Evolutionary conservation across 2,888 invertebrate genomes (phyloP), one percentile per base, ranked within the genome.

Genomic region (Tetheella fluctuosa): DNA sequence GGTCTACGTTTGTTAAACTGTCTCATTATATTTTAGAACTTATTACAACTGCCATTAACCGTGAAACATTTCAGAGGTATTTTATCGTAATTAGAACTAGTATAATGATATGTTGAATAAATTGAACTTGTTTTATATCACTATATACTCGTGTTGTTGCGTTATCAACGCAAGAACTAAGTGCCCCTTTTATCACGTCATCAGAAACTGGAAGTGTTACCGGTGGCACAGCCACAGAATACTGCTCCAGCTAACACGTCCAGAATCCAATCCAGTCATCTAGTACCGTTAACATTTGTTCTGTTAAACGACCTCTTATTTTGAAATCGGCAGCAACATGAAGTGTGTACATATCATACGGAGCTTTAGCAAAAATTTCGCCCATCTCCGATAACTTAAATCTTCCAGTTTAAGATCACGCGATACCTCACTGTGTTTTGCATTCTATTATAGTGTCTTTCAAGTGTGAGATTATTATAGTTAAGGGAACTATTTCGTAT

Each of bases 391-490:
- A 48, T 48, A 48, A 20, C 20, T 10, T 17, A 17, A 17, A 0
- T 20, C 48, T 30, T 28, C 55, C 55, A 55, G 55, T 55, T 55
- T 55, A 55, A 12, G 23, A 37, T 25, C 8, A 54, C 54, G 30
- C 28, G 17, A 28, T 59, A 65, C 68, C 64, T 61, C 5, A 34
- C 63, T 59, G 64, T 71, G 67, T 60, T 69, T 60, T 56, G 39
- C 61, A 58, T 48, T 59, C 52, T 61, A 57, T 59, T 64, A 54
- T 63, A 65, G 61, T 57, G 57, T 64, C 69, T 66, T 73, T 73
- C 70, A 65, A 74, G 75, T 79, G 80, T 80, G 84, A 83, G 80
- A 85, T 84, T 84, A 80, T 74, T 80, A 76, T 79, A 78, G 73
- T 72, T 81, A 80, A 82, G 79, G 71, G 65, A 73, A 76, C 73